Evolutionary conservation across 2,113 vertebrate species (phyloP), one percentile per base, ranked within the genome.

Genomic region (Oryzias curvinotus): DNA sequence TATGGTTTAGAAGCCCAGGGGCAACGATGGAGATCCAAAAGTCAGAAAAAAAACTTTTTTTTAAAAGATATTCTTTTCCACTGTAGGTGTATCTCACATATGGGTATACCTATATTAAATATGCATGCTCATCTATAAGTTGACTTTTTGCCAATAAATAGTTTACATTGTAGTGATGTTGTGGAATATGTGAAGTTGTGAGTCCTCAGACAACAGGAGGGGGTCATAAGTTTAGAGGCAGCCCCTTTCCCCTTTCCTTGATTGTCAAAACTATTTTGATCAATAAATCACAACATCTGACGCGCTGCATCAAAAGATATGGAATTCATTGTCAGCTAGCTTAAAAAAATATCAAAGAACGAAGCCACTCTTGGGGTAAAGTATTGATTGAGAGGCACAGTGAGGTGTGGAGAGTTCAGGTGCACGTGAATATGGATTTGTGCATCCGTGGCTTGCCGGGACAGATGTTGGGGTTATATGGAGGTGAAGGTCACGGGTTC

Each of bases 101-200:
- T 62, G 79, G 79, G 74, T 68, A 56, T 36, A 52, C 43, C 50
- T 17, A 56, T 71, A 89, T 86, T 51, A 87, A 87, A 88, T 86
- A 92, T 91, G 78, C 46, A 91, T 87, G 77, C 26, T 68, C 77
- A 86, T 88, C 81, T 71, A 87, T 88, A 85, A 77, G 81, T 84
- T 82, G 75, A 76, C 58, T 65, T 66, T 71, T 81, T 83, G 36
- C 1, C 41, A 68, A 91, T 90, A 23, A 89, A 90, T 90, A 85
- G 89, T 89, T 90, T 65, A 89, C 74, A 65, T 36, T 52, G 21
- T 41, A 46, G 56, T 65, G 17, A 76, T 65, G 42, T 5, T 53
- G 67, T 61, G 47, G 59, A n/a, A 59, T 60, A 53, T 19, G 65
- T 42, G 19, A 60, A 45, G 55, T 25, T 75, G 49, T 57, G 73